These are phyloP conservation scores for Rousettus leschenaultii DNA, from an alignment of 2,113 vertebrate species.

Conservation along the genomic window DNA sequence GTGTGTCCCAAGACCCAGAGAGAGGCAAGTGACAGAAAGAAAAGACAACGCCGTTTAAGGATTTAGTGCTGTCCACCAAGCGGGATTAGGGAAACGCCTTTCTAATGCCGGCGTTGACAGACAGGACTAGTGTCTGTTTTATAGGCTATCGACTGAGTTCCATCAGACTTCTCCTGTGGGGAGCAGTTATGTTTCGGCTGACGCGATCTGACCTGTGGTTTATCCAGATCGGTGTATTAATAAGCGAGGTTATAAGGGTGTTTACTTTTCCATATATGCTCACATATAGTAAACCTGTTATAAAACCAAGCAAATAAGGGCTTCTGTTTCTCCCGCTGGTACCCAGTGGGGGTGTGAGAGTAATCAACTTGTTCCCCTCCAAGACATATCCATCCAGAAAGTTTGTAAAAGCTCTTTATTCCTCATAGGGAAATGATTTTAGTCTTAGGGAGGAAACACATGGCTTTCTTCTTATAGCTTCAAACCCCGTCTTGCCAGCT, in stretches of 20 bases:
- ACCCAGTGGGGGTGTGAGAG: neutral
- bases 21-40: neutral
- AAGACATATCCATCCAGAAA: slow-evolving; percentile 13
- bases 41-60: neutral
- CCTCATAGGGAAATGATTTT: slow-evolving; percentile 61
- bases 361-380: slow-evolving; percentile 9
- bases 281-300: slow-evolving; percentile 33
- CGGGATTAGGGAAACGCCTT: slow-evolving; percentile 44
- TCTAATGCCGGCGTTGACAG: slow-evolving; percentile 58
- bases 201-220: slow-evolving; percentile 12
- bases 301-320: slow-evolving; percentile 57
- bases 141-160: slow-evolving; percentile 28
- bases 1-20: neutral
- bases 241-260: slow-evolving; percentile 35
- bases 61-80: neutral
- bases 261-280: slow-evolving; percentile 43
- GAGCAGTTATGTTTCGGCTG: neutral
- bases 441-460: slow-evolving; percentile 69
- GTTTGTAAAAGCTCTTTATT: slow-evolving; percentile 59
- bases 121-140: slow-evolving; percentile 48
- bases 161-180: slow-evolving; percentile 26
- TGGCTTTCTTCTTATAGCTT: slow-evolving; percentile 67
- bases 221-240: slow-evolving; percentile 42
- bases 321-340: slow-evolving; percentile 49
- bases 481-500: slow-evolving; percentile 52